These are phyloP conservation scores for Pseudomugil tenellus DNA, from an alignment of 2,797 vertebrate species.

Conservation along the genomic window DNA sequence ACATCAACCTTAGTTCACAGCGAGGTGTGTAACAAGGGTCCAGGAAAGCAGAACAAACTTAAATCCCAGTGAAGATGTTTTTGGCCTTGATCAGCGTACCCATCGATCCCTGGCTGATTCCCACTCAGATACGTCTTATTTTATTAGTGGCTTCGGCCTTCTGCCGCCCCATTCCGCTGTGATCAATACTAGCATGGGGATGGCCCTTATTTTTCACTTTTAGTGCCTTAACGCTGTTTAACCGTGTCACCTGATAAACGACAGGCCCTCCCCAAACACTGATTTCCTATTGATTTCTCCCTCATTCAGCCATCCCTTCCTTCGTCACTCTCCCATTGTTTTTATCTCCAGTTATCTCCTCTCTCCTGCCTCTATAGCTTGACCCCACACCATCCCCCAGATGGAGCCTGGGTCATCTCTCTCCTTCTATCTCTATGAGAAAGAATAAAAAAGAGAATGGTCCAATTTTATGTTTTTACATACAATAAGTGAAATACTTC, in stretches of 20 bases:
- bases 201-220: constrained; percentile 95
- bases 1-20: constrained; percentile 36
- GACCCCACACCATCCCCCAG: constrained; percentile 21
- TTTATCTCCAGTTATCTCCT: constrained; percentile 89
- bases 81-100: constrained; percentile 86
- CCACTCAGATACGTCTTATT: constrained; percentile 95
- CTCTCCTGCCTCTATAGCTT: constrained; percentile 46
- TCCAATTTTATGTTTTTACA: constrained; percentile 10
- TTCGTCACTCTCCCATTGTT: constrained; percentile 88
- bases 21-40: constrained; percentile 51
- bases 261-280: constrained; percentile 92
- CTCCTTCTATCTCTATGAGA: neutral
- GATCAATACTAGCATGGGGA: constrained; percentile 92
- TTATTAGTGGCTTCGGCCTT: constrained; percentile 99
- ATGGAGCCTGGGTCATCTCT: constrained; percentile 14
- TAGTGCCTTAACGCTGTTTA: constrained; percentile 91
- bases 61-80: constrained; percentile 85
- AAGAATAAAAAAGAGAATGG: neutral
- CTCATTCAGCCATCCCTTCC: constrained; percentile 85
- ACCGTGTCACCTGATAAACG: constrained; percentile 98
- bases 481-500: constrained; percentile 13
- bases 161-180: constrained; percentile 90
- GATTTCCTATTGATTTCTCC: constrained; percentile 98
- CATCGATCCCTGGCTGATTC: constrained; percentile 86
- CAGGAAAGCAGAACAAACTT: constrained; percentile 64